phyloP scores from a whole-genome alignment of 2,113 vertebrate genomes.

The Ophthalmolycus amberensis region DNA sequence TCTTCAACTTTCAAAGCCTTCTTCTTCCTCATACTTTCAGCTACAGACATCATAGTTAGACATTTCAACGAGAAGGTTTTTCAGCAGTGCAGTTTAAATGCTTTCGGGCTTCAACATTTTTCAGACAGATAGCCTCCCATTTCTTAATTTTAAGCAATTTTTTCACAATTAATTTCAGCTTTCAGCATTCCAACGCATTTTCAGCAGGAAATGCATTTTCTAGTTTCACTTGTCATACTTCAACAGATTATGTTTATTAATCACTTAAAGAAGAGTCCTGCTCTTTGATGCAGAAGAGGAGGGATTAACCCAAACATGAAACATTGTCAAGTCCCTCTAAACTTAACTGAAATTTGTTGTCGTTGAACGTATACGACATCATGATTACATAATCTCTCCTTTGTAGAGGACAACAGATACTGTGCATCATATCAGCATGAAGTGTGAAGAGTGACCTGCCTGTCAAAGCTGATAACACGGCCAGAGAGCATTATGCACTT shows the following conservation, averaged over 20 bases:
- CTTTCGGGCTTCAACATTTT: too few relatives aligned
- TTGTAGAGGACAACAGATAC: background rate
- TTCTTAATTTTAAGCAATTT: too few relatives aligned
- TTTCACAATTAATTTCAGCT: too few relatives aligned
- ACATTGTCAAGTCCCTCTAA: background rate
- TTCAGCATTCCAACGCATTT: too few relatives aligned
- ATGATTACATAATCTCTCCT: background rate
- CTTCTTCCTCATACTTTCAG: too few relatives aligned
- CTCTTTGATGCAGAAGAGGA: background rate
- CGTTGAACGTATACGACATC: background rate
- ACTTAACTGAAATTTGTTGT: too few relatives aligned
- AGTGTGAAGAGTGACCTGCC: conserved; percentile 7
- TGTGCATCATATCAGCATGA: background rate
- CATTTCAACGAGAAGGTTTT: too few relatives aligned
- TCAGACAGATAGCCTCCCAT: too few relatives aligned
- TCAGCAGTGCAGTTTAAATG: too few relatives aligned
- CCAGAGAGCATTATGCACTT: background rate
- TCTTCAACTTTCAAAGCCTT: too few relatives aligned
- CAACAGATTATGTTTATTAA: background rate
- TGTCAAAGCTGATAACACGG: conserved; percentile 7
- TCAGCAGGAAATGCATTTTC: too few relatives aligned
- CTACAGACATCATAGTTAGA: too few relatives aligned
- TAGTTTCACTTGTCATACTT: background rate
- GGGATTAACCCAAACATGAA: background rate
- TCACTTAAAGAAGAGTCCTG: background rate